Conservation (phyloP, 53 echinoderm and acorn worm species). For the Luidia sarsii region DNA sequence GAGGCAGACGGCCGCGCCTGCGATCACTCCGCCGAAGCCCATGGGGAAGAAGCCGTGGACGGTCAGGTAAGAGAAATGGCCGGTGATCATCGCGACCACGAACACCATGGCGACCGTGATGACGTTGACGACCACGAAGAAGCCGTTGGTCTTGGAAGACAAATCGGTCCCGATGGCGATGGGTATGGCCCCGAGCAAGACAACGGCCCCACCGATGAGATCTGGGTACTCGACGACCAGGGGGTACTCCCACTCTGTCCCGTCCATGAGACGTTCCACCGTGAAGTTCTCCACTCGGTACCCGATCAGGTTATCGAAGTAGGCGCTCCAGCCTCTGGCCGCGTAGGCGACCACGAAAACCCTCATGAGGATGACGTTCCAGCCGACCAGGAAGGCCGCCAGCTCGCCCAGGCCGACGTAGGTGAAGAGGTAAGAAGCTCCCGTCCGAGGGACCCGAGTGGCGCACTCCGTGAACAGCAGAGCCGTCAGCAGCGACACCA, state of each 20-base stretch:
- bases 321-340: slow-evolving; percentile 73
- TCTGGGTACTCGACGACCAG: slow-evolving; percentile 63
- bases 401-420: slow-evolving; percentile 46
- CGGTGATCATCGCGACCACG: slow-evolving; percentile 35
- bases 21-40: slow-evolving; percentile 50
- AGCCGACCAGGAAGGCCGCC: slow-evolving; percentile 41
- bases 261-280: slow-evolving; percentile 25
- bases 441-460: slow-evolving; percentile 7
- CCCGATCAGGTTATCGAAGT: slow-evolving; percentile 62
- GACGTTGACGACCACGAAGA: slow-evolving; percentile 63
- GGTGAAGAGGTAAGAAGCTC: slow-evolving; percentile 33
- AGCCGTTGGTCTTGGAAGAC: slow-evolving; percentile 40
- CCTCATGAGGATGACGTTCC: slow-evolving; percentile 56
- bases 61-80: slow-evolving; percentile 38
- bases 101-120: slow-evolving; percentile 49
- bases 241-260: slow-evolving; percentile 41
- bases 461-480: slow-evolving; percentile 39
- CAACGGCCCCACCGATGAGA: slow-evolving; percentile 44
- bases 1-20: slow-evolving; percentile 55
- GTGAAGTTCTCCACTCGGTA: slow-evolving; percentile 53
- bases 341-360: slow-evolving; percentile 48
- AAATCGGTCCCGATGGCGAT: slow-evolving; percentile 34
- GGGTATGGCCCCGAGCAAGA: slow-evolving; percentile 10
- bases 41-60: slow-evolving; percentile 49
- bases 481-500: slow-evolving; percentile 12